phyloP scores from a whole-genome alignment of 2,113 vertebrate genomes.

The Lynx canadensis region DNA sequence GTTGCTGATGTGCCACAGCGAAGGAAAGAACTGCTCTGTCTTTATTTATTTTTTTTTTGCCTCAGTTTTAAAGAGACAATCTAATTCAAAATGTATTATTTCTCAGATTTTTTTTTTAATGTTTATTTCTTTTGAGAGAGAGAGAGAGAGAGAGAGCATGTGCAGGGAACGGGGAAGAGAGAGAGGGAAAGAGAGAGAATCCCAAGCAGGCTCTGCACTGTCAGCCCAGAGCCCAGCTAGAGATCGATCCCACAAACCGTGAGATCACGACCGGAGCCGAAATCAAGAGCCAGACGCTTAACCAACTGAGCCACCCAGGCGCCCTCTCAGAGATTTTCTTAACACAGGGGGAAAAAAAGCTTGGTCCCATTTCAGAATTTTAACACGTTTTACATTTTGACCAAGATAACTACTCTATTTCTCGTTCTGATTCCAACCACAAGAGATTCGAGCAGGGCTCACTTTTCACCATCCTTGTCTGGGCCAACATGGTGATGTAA shows the following conservation, averaged over 20 bases:
- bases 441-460: slow-evolving; percentile 26
- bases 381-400: slow-evolving; percentile 63
- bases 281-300: no score
- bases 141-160: no score
- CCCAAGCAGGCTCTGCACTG: no score
- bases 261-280: no score
- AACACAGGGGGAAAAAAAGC: slow-evolving; percentile 49
- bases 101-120: slow-evolving; percentile 33
- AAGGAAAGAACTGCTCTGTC: background rate
- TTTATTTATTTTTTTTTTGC: slow-evolving; percentile 42
- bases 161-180: no score
- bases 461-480: slow-evolving; percentile 58
- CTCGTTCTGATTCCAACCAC: slow-evolving; percentile 68
- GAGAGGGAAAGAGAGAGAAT: no score
- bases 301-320: no score
- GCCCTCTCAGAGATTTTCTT: slow-evolving; percentile 68
- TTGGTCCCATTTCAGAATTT: background rate
- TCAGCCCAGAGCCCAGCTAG: no score
- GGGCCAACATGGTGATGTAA: slow-evolving; percentile 47
- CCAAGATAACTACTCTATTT: slow-evolving; percentile 67
- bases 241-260: no score
- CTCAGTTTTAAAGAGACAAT: slow-evolving; percentile 76
- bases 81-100: slow-evolving; percentile 73
- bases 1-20: slow-evolving; percentile 52
- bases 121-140: no score